These are phyloP conservation scores for Pachymerium ferrugineum DNA, from an alignment of 2,888 invertebrate species.

Conservation along the genomic window DNA sequence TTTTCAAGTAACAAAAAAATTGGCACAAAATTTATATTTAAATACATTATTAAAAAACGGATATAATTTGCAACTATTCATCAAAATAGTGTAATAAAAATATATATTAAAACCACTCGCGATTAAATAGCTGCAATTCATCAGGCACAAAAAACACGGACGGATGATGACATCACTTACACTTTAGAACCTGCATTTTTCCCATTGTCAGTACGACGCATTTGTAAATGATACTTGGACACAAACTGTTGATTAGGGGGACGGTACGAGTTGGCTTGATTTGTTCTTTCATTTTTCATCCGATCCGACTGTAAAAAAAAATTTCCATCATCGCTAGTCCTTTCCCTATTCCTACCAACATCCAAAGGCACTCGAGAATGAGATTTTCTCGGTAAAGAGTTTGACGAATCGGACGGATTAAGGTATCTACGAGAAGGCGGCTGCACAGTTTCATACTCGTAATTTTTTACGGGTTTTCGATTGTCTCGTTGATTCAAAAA, in stretches of 20 bases:
- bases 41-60: not conserved
- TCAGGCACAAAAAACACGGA: no score
- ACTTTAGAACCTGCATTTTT: not conserved
- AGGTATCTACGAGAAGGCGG: not conserved
- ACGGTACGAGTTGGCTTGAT: not conserved
- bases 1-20: not conserved
- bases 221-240: not conserved
- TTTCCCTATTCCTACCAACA: not conserved
- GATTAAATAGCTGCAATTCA: not conserved
- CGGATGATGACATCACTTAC: not conserved
- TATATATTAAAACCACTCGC: no score
- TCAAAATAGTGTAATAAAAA: no score
- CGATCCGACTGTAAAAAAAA: not conserved
- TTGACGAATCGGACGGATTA: not conserved
- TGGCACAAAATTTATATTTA: no score
- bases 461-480: constrained; percentile 69
- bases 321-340: not conserved
- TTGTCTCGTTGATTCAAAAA: constrained; percentile 48
- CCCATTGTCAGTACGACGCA: not conserved
- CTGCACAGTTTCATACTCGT: constrained; percentile 62
- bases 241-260: not conserved
- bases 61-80: no score
- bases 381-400: constrained; percentile 16
- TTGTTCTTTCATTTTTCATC: not conserved
- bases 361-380: not conserved